Evolutionary conservation across 2,113 vertebrate species (phyloP), one percentile per base, ranked within the genome.

Genomic region (Callopanchax toddi): DNA sequence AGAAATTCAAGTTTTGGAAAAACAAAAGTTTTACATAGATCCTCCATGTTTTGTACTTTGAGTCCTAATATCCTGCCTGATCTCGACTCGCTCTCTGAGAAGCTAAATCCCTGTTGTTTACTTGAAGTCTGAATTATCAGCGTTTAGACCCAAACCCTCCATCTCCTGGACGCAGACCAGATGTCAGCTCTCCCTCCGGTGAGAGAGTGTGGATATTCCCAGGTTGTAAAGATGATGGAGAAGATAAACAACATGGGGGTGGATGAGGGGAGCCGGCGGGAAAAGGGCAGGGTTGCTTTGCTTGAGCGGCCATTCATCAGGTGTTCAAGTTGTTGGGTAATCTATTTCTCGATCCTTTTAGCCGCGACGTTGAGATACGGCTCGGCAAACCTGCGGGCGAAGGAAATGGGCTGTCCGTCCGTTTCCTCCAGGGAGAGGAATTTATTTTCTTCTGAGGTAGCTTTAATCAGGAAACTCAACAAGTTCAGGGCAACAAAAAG

Each of bases 211-310:
- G 55, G 37, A 54, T 60, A 64, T 79, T 87, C 69, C 39, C 80
- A 36, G 77, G 72, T 69, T 82, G 82, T 87, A 76, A 86, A 89
- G 72, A 81, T 78, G 70, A 73, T 67, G 36, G 54, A 51, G 63
- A 76, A 86, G 79, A 89, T 83, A 86, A 85, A 77, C 81, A 79
- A 54, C 39, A 32, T 9, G 32, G 50, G 26, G 21, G 29, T n/a
- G 4, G 32, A 9, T 26, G 26, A 4, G 29, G 2, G 29, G 21
- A 11, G 26, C 1, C 36, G 29, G 56, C 20, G 10, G 71, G 63
- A 46, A 29, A 25, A 36, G 42, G 60, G 59, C 10, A 40, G 45
- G 44, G 60, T 23, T 70, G 80, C 72, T 80, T 70, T 29, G 75
- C 71, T 75, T 76, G 71, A 83, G 67, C 64, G 7, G 29, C 23